These are phyloP conservation scores for Apteryx owenii DNA, from an alignment of 2,113 vertebrate species.

Conservation along the genomic window DNA sequence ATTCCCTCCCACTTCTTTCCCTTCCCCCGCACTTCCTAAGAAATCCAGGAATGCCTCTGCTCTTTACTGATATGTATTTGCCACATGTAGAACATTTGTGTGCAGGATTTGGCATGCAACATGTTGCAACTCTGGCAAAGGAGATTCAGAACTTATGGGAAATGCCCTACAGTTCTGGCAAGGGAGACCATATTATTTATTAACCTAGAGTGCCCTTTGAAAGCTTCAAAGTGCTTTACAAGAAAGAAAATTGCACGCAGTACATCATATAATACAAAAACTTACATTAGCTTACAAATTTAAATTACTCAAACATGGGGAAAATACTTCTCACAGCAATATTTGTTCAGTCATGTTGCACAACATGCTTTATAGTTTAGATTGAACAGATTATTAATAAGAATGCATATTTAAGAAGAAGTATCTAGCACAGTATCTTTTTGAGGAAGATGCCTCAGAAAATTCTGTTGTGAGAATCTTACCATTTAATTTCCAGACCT, in stretches of 20 bases:
- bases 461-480: neutral
- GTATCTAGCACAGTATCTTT: slow-evolving; percentile 20
- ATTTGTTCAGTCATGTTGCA: slow-evolving; percentile 62
- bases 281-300: slow-evolving; percentile 66
- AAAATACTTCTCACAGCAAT: slow-evolving; percentile 35
- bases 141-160: slow-evolving; percentile 43
- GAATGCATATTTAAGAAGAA: slow-evolving; percentile 53
- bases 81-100: slow-evolving; percentile 38
- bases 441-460: slow-evolving; percentile 26
- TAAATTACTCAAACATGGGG: slow-evolving; percentile 47
- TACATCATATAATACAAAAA: slow-evolving; percentile 69
- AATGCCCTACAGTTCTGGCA: slow-evolving; percentile 70
- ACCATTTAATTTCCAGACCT: neutral
- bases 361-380: slow-evolving; percentile 32
- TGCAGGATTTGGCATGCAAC: slow-evolving; percentile 57
- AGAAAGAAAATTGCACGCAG: slow-evolving; percentile 55
- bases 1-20: slow-evolving; percentile 13
- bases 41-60: slow-evolving; percentile 47
- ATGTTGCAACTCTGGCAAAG: slow-evolving; percentile 58
- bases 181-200: slow-evolving; percentile 51
- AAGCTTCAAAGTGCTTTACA: slow-evolving; percentile 65
- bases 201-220: slow-evolving; percentile 64
- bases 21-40: slow-evolving; percentile 4
- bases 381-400: slow-evolving; percentile 57
- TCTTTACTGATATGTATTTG: slow-evolving; percentile 23